These are phyloP conservation scores for Hiodon alosoides DNA, from an alignment of 2,113 vertebrate species.

Conservation along the genomic window DNA sequence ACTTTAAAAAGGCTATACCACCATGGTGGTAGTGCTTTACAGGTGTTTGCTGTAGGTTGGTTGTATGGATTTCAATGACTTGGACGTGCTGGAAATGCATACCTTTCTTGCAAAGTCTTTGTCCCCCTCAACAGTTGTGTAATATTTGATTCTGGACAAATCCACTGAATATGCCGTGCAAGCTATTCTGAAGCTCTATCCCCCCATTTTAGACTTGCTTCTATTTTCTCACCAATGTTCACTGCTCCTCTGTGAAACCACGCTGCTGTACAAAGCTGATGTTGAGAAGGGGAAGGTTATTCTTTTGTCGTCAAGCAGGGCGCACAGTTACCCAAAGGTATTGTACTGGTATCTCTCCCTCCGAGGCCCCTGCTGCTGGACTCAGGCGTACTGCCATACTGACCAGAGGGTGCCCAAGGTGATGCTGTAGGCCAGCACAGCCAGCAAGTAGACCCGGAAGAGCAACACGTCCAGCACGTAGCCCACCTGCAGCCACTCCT, in stretches of 20 bases:
- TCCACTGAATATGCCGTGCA: too few relatives aligned
- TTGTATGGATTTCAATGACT: too few relatives aligned
- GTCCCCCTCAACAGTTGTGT: too few relatives aligned
- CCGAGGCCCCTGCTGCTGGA: too few relatives aligned
- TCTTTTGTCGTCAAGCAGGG: background rate
- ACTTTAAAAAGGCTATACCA: too few relatives aligned
- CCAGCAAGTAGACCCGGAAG: conserved; percentile 81
- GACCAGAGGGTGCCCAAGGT: conserved; percentile 88
- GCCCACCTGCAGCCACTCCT: conserved; percentile 90
- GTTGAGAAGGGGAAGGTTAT: background rate
- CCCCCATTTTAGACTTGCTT: background rate
- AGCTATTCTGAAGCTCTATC: background rate
- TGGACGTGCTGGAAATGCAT: too few relatives aligned
- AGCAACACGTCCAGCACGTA: conserved; percentile 85
- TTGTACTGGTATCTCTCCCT: background rate
- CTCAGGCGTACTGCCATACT: conserved; percentile 81
- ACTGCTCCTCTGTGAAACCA: background rate
- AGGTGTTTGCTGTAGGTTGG: too few relatives aligned
- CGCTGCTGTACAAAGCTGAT: background rate
- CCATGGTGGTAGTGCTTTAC: too few relatives aligned
- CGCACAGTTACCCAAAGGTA: background rate
- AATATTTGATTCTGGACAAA: too few relatives aligned
- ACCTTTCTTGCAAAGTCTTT: too few relatives aligned
- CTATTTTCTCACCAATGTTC: background rate
- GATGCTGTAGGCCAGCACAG: conserved; percentile 77